phyloP scores from a whole-genome alignment of 2,888 invertebrate genomes.

The Caenorhabditis imperialis region DNA sequence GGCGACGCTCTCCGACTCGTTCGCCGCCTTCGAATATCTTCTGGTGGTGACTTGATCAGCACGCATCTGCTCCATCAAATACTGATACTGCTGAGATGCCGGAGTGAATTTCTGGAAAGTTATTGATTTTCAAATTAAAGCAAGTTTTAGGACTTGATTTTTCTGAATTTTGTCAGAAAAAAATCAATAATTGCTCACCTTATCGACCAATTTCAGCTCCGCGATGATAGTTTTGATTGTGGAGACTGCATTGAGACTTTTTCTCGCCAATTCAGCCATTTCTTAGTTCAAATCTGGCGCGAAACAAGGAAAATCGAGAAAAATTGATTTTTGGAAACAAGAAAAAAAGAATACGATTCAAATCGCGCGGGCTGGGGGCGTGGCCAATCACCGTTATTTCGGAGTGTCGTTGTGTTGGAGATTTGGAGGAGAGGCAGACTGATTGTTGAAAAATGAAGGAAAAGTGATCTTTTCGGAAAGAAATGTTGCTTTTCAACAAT shows the following conservation, averaged over 20 bases:
- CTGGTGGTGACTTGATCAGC: constrained; percentile 66
- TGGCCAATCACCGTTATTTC: constrained; percentile 6
- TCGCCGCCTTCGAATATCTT: constrained; percentile 66
- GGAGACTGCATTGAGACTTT: constrained; percentile 51
- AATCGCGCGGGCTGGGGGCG: constrained; percentile 14
- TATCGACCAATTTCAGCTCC: constrained; percentile 67
- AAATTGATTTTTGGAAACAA: not conserved
- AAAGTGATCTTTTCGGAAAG: too few species aligned
- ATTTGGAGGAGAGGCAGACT: too few species aligned
- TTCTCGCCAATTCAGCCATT: constrained; percentile 40
- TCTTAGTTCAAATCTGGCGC: constrained; percentile 6
- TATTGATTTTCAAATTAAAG: too few species aligned
- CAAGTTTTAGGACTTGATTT: too few species aligned
- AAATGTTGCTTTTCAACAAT: too few species aligned
- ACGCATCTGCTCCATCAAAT: constrained; percentile 64
- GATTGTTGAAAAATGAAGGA: too few species aligned
- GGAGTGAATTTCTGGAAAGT: constrained; percentile 60
- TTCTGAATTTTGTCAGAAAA: not conserved
- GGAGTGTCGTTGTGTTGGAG: constrained; percentile 32
- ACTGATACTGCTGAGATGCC: constrained; percentile 63
- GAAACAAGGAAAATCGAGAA: not conserved
- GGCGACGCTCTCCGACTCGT: constrained; percentile 70
- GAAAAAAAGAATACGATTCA: constrained; percentile 1
- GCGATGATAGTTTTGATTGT: constrained; percentile 64
- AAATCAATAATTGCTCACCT: constrained; percentile 50